Base-by-base conservation (phyloP, 2,113 vertebrate species). In the Mesocricetus auratus region DNA sequence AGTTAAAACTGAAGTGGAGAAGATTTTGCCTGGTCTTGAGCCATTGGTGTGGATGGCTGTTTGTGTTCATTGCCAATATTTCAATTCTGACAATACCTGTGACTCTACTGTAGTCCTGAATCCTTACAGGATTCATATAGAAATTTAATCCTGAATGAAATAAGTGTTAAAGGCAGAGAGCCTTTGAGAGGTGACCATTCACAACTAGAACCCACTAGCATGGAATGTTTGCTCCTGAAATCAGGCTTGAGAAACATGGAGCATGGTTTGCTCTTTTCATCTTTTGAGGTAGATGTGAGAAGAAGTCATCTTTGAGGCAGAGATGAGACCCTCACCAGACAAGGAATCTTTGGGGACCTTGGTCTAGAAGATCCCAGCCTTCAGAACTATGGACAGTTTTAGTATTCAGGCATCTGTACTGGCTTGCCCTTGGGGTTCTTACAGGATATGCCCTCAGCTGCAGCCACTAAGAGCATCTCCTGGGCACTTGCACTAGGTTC, bases 171-270 rank as follows among this genome's bases (percentile, higher is more conserved):
- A 58, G 33, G 50, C 58, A 33, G 26, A 50, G 47, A 50, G 47
- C 24, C 11, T 75, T 83, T 47, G 31, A 5, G 47, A 83, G 2
- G 39, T 45, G 26, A 79, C 3, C 17, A 17, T 79, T 79, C 16
- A 45, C 17, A 36, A 87, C 26, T 75, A 66, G 47, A 47, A 36
- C 8, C 13, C 31, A n/a, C 16, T 2, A 29, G 77, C 29, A 26
- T 1, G 7, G 22, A 2, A 47, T 68, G 12, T 19, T 3, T 8
- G 5, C 15, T 47, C 3, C 56, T 24, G 24, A 1, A 22, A 22
- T n/a, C 33, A 45, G 68, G 42, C 66, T 26, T 17, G 9, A 11
- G 21, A 47, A 36, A 29, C 13, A 26, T 26, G 5, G 6, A 36
- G 21, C 13, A 26, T 26, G 5, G 6, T 53, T 21, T 64, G 10